Base-by-base conservation (phyloP, 2,888 invertebrate genomes). In the Chydorus sphaericus region DNA sequence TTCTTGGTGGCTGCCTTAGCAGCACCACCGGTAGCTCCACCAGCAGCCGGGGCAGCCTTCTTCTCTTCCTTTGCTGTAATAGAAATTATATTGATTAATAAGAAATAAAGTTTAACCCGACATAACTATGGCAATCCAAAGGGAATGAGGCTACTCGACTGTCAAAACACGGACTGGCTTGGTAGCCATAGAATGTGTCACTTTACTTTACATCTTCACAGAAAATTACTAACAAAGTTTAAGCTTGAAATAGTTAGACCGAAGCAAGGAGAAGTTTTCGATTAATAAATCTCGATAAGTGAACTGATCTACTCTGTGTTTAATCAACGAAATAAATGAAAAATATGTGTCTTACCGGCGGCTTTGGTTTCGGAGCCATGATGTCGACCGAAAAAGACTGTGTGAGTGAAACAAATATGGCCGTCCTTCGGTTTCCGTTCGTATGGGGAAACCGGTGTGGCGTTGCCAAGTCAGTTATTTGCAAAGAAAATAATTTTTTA, bases 281-380 rank as follows among this genome's bases (percentile, higher is more conserved):
- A 16, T 7, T 8, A 44, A 44, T 11, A 44, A 44, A 16, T 44
- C n/a, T n/a, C 44, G 44, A 11, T 7, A 44, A 16, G 8, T 16
- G 2, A 48, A 7, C 26, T 3, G 11, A 18, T 16, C 48, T 48
- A 14, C 7, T 23, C 4, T 14, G 18, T 18, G 14, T 20, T 48
- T 48, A 48, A 20, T 18, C 11, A 20, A 7, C 20, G 48, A 18
- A 48, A 18, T n/a, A 36, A 36, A 36, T 16, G 7, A 28, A 36
- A 14, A 31, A 36, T 36, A 36, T 48, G n/a, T 14, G 31, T 28
- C 30, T 87, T 86, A 69, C 87, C 86, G 67, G 79, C 70, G 85
- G 70, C 68, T 77, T 78, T 62, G 76, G 82, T 78, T 89, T 89
- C 72, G 88, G 87, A 78, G 86, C 85, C 89, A 89, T 89, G 74